These are phyloP conservation scores for Peromyscus melanophrys DNA, from an alignment of 2,797 vertebrate species.

Conservation along the genomic window DNA sequence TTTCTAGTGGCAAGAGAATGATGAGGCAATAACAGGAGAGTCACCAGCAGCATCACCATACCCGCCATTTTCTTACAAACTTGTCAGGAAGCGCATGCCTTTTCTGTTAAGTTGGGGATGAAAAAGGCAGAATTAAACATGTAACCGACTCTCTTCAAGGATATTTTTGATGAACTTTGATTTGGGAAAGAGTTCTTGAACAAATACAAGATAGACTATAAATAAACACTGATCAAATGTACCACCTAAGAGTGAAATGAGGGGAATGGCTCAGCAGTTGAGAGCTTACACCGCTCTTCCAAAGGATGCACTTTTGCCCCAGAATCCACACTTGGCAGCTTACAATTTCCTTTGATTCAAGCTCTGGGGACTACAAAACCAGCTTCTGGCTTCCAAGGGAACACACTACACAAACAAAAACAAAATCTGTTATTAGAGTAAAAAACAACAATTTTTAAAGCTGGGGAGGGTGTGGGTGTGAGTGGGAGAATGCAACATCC, in stretches of 20 bases:
- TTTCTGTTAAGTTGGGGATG: background rate
- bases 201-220: background rate
- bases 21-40: background rate
- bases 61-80: background rate
- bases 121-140: background rate
- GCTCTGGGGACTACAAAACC: background rate
- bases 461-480: background rate
- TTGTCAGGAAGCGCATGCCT: background rate
- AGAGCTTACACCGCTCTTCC: background rate
- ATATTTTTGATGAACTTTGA: conserved; percentile 31
- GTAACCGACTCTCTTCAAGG: background rate
- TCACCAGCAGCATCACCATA: background rate
- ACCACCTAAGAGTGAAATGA: background rate
- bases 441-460: background rate
- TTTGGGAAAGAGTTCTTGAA: background rate
- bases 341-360: background rate
- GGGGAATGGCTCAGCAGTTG: background rate
- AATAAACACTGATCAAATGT: background rate
- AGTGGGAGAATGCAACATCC: background rate
- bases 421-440: background rate
- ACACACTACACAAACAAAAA: background rate
- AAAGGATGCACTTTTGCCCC: background rate
- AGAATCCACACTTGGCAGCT: background rate
- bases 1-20: background rate
- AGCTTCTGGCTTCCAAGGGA: background rate